Evolutionary conservation across 35 echinoderm and acorn worm species (phyloP).

Genomic region (Chiridota heheva): DNA sequence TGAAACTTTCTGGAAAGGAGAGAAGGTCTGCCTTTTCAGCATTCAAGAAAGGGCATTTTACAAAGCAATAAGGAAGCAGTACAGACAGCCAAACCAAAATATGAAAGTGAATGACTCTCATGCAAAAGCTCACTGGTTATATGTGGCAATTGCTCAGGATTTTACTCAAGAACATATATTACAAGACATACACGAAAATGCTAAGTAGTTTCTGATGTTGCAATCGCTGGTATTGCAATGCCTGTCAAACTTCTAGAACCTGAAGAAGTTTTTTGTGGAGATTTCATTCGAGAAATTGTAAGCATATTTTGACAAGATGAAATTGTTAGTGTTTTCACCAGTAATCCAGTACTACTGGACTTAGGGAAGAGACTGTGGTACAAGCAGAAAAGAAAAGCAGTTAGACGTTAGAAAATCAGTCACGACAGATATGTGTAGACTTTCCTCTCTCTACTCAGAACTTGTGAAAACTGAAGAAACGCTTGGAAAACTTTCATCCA

Average conservation of each 20-base stretch:
- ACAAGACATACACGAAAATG: conserved; percentile 25
- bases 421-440: conserved; percentile 54
- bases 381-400: conserved; percentile 43
- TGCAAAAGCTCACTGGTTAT: not conserved
- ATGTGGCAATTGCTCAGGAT: conserved; percentile 40
- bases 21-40: not conserved
- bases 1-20: conserved; percentile 16
- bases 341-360: not conserved
- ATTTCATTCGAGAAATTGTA: conserved; percentile 48
- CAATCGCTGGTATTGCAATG: not conserved
- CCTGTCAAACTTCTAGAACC: conserved; percentile 19
- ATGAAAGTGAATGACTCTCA: conserved; percentile 4
- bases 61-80: conserved; percentile 28
- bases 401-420: conserved; percentile 57
- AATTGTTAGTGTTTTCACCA: conserved; percentile 12
- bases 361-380: conserved; percentile 50
- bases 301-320: conserved; percentile 35
- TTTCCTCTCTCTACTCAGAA: conserved; percentile 23
- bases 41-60: conserved; percentile 54
- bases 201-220: not conserved
- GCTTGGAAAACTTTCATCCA: conserved; percentile 33
- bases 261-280: not conserved
- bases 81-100: conserved; percentile 1
- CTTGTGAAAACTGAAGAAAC: conserved; percentile 32
- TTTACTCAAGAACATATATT: conserved; percentile 31